Conservation (phyloP, 2,797 vertebrate genomes). For the Xenops minutus region DNA sequence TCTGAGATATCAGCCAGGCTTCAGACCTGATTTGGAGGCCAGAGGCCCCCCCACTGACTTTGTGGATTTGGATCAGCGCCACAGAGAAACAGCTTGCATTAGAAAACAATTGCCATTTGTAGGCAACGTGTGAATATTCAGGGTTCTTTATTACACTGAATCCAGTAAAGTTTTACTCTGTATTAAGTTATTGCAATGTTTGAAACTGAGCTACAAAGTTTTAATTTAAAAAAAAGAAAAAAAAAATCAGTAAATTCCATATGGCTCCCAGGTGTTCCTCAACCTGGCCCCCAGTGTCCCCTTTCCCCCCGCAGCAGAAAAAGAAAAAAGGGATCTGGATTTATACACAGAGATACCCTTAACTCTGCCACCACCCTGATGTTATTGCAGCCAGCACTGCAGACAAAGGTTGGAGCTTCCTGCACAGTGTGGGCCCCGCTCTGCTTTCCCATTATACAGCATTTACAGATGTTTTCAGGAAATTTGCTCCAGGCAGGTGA, state of each 20-base stretch:
- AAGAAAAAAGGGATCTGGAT: conserved; percentile 24
- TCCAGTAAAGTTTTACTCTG: conserved; percentile 49
- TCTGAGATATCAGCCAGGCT: background rate
- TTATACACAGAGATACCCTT: conserved; percentile 35
- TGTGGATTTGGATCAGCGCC: conserved; percentile 34
- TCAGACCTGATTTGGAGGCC: conserved; percentile 22
- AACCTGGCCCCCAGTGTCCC: background rate
- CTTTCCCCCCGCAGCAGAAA: background rate
- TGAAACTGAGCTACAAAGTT: conserved; percentile 57
- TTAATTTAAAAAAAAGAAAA: conserved; percentile 51
- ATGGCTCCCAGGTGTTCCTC: conserved; percentile 66
- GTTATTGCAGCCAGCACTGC: conserved; percentile 14
- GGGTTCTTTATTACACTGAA: conserved; percentile 9
- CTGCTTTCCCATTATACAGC: conserved; percentile 12
- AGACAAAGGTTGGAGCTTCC: conserved; percentile 40
- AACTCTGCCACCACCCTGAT: background rate
- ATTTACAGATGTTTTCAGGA: conserved; percentile 63
- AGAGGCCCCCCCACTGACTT: background rate
- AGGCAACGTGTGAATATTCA: conserved; percentile 28
- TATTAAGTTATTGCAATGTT: conserved; percentile 61
- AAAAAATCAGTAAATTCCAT: conserved; percentile 47
- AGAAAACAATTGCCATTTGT: conserved; percentile 40
- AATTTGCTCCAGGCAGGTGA: conserved; percentile 50
- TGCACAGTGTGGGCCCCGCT: conserved; percentile 40
- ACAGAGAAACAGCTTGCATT: background rate